These are phyloP conservation scores for Lamellibrachia satsuma DNA, from an alignment of 2,888 invertebrate genomes.

Conservation along the genomic window DNA sequence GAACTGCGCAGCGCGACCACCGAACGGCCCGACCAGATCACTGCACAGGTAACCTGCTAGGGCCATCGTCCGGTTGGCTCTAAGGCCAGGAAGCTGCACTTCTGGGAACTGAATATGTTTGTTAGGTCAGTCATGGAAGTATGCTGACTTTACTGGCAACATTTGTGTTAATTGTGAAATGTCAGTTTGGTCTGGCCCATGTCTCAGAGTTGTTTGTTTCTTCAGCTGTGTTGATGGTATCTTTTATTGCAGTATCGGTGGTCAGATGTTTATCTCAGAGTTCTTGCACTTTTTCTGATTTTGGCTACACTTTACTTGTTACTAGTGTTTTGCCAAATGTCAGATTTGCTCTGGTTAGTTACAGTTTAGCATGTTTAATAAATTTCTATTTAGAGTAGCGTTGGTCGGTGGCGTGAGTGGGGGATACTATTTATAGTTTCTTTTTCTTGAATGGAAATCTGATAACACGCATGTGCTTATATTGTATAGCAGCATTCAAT, in stretches of 20 bases:
- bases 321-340: not conserved
- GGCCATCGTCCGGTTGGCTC: not conserved
- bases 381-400: not conserved
- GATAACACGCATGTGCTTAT: not conserved
- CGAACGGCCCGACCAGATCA: not conserved
- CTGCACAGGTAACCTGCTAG: slow-evolving; percentile 11
- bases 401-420: not conserved
- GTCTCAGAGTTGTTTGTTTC: not conserved
- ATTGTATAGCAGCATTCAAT: slow-evolving; percentile 2
- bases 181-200: not conserved
- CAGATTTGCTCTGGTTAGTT: not conserved
- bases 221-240: not conserved
- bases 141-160: not conserved
- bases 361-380: not conserved
- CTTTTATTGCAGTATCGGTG: not conserved
- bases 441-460: slow-evolving; percentile 5
- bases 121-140: not conserved
- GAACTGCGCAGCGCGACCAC: not conserved
- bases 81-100: not conserved
- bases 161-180: not conserved
- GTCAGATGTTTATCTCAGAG: not conserved
- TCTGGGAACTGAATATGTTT: not conserved
- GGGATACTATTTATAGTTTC: not conserved
- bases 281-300: not conserved
- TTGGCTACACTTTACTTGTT: not conserved